phyloP scores from a whole-genome alignment of 2,113 vertebrate genomes.

The Nicator chloris region DNA sequence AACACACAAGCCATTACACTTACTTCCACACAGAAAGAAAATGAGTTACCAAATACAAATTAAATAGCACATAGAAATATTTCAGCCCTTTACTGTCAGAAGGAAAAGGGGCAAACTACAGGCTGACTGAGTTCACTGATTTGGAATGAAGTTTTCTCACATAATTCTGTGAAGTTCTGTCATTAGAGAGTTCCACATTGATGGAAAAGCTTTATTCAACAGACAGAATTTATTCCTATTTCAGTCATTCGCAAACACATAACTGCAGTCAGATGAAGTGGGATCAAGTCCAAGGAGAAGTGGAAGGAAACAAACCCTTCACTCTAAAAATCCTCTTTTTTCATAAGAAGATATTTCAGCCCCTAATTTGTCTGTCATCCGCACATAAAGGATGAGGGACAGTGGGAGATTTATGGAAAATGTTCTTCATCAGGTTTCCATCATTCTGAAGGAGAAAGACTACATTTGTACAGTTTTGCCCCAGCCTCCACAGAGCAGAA shows the following conservation, averaged over 20 bases:
- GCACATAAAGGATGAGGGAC: neutral
- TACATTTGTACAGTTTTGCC: neutral
- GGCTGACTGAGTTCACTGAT: neutral
- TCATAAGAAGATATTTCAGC: neutral
- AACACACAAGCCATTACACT: neutral
- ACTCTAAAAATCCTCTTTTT: neutral
- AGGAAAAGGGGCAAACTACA: neutral
- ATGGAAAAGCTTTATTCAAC: slow-evolving; percentile 9
- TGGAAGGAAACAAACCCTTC: neutral
- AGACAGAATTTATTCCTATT: slow-evolving; percentile 3
- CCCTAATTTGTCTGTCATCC: neutral
- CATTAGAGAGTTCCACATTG: neutral
- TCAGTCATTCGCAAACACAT: slow-evolving; percentile 15
- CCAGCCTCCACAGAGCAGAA: neutral
- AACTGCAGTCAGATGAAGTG: neutral
- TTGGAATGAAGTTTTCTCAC: neutral
- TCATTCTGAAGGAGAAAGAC: neutral
- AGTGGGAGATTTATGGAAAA: neutral
- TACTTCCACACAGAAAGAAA: slow-evolving; percentile 10
- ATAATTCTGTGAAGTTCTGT: neutral
- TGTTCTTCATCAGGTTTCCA: neutral
- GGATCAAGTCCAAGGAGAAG: slow-evolving; percentile 2
- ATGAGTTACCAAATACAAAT: neutral
- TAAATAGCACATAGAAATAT: neutral
- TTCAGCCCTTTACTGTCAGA: neutral